Conservation (phyloP, 2,888 invertebrate genomes). For the Trissolcus brochymenae region DNA sequence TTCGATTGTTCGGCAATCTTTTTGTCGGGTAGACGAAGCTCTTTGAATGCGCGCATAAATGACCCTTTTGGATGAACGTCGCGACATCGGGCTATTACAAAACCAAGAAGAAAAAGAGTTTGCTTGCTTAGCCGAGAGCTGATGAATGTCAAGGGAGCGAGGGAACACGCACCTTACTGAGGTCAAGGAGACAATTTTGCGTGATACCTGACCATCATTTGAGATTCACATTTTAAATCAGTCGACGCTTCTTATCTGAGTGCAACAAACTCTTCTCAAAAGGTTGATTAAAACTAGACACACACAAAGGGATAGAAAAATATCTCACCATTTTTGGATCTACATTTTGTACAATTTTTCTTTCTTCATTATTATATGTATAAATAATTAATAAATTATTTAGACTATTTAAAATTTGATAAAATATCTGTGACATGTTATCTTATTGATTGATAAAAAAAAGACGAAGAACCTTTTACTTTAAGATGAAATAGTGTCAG, state of each 20-base stretch:
- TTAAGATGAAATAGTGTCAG: too few species aligned
- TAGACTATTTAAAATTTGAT: too few species aligned
- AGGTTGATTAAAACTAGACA: background rate
- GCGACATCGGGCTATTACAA: slow-evolving; percentile 50
- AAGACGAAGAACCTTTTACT: too few species aligned
- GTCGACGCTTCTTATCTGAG: slow-evolving; percentile 8
- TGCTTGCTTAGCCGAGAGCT: slow-evolving; percentile 28
- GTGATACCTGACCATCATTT: slow-evolving; percentile 16
- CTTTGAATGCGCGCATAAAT: slow-evolving; percentile 51
- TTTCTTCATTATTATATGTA: too few species aligned
- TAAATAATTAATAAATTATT: too few species aligned
- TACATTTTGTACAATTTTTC: background rate
- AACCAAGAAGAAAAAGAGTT: slow-evolving; percentile 23
- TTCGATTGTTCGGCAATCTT: slow-evolving; percentile 27
- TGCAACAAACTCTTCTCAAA: background rate
- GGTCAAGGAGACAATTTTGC: slow-evolving; percentile 49
- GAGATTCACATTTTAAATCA: slow-evolving; percentile 34
- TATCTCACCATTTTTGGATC: too few species aligned
- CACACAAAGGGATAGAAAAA: background rate
- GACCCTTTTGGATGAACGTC: slow-evolving; percentile 50
- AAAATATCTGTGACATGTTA: too few species aligned
- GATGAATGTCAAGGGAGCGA: slow-evolving; percentile 45
- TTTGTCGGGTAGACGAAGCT: slow-evolving; percentile 22
- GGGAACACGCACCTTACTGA: slow-evolving; percentile 38
- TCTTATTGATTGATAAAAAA: too few species aligned